Percentiles rank a stretch among this genome's conserved stretches.
Conservation (phyloP, 2,113 vertebrate species). For the Podarcis raffonei region DNA sequence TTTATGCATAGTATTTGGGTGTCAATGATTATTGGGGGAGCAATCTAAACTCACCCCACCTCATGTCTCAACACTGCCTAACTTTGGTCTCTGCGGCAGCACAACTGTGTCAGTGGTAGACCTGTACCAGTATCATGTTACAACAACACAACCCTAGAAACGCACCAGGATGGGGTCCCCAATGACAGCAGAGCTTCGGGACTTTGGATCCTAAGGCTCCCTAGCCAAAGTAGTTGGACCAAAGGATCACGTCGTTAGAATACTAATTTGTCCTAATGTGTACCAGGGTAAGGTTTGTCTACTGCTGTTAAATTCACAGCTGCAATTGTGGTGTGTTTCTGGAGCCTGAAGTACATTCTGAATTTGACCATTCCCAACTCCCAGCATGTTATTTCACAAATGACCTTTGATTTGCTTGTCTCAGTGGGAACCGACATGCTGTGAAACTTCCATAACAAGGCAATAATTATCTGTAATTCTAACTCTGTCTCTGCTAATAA, state of each 20-base stretch:
- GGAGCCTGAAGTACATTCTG: background rate
- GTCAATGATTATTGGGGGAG: background rate
- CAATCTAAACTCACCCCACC: background rate
- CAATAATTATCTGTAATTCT: background rate
- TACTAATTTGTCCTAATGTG: background rate
- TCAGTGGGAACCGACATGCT: background rate
- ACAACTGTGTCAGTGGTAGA: background rate
- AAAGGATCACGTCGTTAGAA: background rate
- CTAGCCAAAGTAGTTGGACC: too few species aligned
- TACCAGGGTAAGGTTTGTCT: background rate
- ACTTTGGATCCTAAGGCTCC: background rate
- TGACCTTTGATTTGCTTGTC: background rate
- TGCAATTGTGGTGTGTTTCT: background rate
- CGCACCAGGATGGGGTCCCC: background rate
- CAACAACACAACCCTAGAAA: background rate
- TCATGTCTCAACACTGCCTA: background rate
- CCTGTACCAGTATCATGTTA: background rate
- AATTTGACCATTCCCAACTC: background rate
- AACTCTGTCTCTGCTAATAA: background rate
- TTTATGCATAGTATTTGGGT: background rate
- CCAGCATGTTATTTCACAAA: slow-evolving; percentile 4
- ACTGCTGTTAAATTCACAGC: background rate
- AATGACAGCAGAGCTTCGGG: background rate
- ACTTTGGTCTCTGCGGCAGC: background rate
- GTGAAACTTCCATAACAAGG: background rate